Base-by-base conservation (phyloP, 2,888 invertebrate genomes). In the Chrysotoxum bicinctum region DNA sequence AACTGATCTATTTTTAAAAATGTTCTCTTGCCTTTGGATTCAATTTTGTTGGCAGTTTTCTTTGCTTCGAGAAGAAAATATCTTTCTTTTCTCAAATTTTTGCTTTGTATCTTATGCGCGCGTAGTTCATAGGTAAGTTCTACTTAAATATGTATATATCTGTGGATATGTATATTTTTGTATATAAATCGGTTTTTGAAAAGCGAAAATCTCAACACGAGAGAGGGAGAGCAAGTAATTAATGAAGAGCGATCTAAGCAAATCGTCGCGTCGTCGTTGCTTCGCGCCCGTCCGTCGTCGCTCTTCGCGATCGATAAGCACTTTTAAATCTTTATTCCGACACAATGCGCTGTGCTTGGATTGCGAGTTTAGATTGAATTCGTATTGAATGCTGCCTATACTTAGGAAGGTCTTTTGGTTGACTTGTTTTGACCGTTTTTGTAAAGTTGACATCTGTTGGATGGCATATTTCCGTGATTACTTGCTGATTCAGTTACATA, bases 1-100 rank as follows among this genome's bases (percentile, higher is more conserved):
- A 91, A 92, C 91, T 92, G 90, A 90, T 84, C 91, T 92, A 92
- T 92, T 91, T 91, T 90, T 91, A 91, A 89, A 88, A 88, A 85
- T 73, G 45, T 74, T 85, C 81, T 85, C 73, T 77, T 56, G 73
- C 56, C 73, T 68, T 77, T 74, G 69, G 56, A 43, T 69, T 72
- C 32, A 58, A 75, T 79, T 74, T 50, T 70, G 69, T 79, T 84
- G 84, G 79, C 84, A 76, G 66, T 58, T 78, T 79, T 75, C 52
- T 76, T 79, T 79, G 10, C 26, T 84, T 70, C 58, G 52, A 79
- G 58, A 74, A 83, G 56, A 56, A 62, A 58, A 50, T 56, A 50
- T 58, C 8, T 70, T 64, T 37, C 50, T 45, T 43, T 40, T 60
- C 2, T 23, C 10, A 19, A 3, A 6, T 6, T 7, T 56, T 60